Evolutionary conservation across 2,113 vertebrate genomes (phyloP).

Genomic region (Polyodon spathula): DNA sequence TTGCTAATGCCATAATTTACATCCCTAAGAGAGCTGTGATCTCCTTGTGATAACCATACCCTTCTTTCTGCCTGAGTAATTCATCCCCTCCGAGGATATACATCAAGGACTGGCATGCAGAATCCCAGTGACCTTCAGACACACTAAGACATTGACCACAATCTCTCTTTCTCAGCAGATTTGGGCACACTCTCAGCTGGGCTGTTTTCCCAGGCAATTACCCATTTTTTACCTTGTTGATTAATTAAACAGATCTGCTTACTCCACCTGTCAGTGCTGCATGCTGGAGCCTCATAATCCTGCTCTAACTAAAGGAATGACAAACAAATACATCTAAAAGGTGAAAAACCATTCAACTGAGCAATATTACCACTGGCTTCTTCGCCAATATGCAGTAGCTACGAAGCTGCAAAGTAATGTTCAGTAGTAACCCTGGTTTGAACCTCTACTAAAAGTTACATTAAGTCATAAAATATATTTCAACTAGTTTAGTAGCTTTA

Average conservation of each 20-base stretch:
- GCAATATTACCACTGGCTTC: neutral
- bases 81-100: conserved; percentile 9
- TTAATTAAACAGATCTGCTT: conserved; percentile 31
- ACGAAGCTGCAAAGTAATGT: neutral
- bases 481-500: no score
- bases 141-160: neutral
- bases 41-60: conserved; percentile 18
- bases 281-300: conserved; percentile 12
- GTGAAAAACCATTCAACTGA: neutral
- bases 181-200: conserved; percentile 2
- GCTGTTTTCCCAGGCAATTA: conserved; percentile 25
- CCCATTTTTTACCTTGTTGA: conserved; percentile 15
- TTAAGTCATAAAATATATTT: no score
- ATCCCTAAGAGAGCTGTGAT: conserved; percentile 17
- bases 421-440: neutral
- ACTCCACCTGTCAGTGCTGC: conserved; percentile 9
- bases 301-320: conserved; percentile 11
- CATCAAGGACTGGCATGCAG: conserved; percentile 12
- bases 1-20: conserved; percentile 24
- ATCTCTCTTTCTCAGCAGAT: conserved; percentile 1
- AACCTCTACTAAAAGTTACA: no score
- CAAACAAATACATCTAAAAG: conserved; percentile 17
- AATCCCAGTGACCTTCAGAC: conserved; percentile 21
- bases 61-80: conserved; percentile 13
- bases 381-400: neutral